Percentiles rank a stretch among this genome's conserved stretches.
phyloP scores from a whole-genome alignment of 2,797 vertebrate genomes.

The Sebastiscus tertius region DNA sequence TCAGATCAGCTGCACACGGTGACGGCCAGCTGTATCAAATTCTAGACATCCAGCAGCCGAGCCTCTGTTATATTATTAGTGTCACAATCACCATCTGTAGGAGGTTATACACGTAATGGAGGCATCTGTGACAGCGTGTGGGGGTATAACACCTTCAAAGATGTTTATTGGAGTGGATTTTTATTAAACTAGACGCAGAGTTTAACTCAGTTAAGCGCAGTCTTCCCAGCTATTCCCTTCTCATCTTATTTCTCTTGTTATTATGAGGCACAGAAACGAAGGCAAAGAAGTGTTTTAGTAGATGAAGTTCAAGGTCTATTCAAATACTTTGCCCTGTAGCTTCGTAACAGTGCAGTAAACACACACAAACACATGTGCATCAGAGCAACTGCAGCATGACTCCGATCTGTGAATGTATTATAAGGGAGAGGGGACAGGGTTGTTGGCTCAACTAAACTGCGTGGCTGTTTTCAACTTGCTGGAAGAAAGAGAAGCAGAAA shows the following conservation, averaged over 20 bases:
- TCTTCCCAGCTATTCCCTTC: slow-evolving; percentile 9
- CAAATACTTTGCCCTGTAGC: slow-evolving; percentile 14
- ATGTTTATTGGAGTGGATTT: slow-evolving; percentile 58
- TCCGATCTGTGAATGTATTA: slow-evolving; percentile 55
- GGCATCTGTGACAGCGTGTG: slow-evolving; percentile 61
- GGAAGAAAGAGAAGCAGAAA: slow-evolving; percentile 52
- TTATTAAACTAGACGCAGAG: slow-evolving; percentile 55
- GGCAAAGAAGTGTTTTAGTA: slow-evolving; percentile 22
- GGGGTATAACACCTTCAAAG: slow-evolving; percentile 53
- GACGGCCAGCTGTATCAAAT: slow-evolving; percentile 54
- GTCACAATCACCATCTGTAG: slow-evolving; percentile 68
- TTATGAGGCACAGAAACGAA: slow-evolving; percentile 6
- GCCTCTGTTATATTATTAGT: slow-evolving; percentile 63
- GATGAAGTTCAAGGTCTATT: slow-evolving; percentile 30
- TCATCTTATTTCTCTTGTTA: slow-evolving; percentile 2
- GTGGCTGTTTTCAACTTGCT: slow-evolving; percentile 54
- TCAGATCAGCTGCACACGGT: slow-evolving; percentile 34
- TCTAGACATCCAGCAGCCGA: slow-evolving; percentile 40
- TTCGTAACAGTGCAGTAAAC: slow-evolving; percentile 17
- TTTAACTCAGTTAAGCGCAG: slow-evolving; percentile 50
- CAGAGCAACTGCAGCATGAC: slow-evolving; percentile 51
- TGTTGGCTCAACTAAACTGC: slow-evolving; percentile 54
- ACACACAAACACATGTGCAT: slow-evolving; percentile 11
- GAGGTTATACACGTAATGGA: slow-evolving; percentile 50
- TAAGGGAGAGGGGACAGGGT: slow-evolving; percentile 34